Percentiles rank a stretch among this genome's conserved stretches.
Conservation (phyloP, 2,113 vertebrate genomes). For the Platysternon megacephalum region DNA sequence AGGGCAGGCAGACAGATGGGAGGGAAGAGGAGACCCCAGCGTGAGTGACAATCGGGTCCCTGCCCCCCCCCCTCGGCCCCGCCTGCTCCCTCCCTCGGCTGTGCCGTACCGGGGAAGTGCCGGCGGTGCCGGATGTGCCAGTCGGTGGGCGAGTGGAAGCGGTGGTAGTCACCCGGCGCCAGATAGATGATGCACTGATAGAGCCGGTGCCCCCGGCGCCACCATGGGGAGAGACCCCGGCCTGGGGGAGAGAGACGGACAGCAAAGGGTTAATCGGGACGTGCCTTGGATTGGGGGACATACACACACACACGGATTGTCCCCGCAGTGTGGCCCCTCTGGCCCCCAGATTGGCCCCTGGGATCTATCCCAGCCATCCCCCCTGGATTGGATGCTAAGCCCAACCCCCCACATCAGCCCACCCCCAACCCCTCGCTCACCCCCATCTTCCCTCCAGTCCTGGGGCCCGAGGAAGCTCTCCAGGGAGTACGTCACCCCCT, state of each 20-base stretch:
- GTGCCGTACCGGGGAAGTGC: not conserved
- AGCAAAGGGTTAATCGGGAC: not conserved
- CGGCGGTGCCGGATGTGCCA: not conserved
- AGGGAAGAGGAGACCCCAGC: not conserved
- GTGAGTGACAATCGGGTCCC: not conserved
- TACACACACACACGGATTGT: not conserved
- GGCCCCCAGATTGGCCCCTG: not conserved
- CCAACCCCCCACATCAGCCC: not conserved
- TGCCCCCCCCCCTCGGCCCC: rapidly evolving
- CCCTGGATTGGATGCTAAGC: not conserved
- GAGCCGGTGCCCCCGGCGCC: not conserved
- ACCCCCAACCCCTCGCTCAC: not conserved
- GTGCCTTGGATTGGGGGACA: not conserved
- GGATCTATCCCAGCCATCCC: not conserved
- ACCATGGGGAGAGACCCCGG: not conserved
- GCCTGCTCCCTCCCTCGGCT: not conserved
- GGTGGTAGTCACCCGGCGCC: not conserved
- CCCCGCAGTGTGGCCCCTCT: no score
- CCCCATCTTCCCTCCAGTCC: not conserved
- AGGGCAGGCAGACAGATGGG: not conserved
- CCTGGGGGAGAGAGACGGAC: not conserved
- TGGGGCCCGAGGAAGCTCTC: not conserved
- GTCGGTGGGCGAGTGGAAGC: not conserved
- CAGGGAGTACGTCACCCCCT: not conserved
- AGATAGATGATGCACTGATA: not conserved